These are phyloP conservation scores for Cyphomyrmex costatus DNA, from an alignment of 1,140 invertebrate genomes.

Conservation along the genomic window DNA sequence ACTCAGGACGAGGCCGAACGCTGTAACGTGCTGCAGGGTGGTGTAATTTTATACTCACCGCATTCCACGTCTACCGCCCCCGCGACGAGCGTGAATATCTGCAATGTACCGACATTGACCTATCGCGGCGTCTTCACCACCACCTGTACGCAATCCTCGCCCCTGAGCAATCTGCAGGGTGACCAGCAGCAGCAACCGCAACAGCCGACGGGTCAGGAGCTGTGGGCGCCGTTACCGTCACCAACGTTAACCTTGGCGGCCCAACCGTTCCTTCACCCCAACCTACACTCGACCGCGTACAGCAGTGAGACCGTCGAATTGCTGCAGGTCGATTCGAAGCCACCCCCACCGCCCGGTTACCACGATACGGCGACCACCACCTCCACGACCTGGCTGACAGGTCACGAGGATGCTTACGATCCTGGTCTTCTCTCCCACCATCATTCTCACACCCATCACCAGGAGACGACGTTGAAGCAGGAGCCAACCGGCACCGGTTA, in stretches of 20 bases:
- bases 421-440: conserved; percentile 83
- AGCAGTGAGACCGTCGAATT: conserved; percentile 84
- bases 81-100: conserved; percentile 88
- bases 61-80: conserved; percentile 78
- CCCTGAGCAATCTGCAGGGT: conserved; percentile 84
- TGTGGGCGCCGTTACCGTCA: conserved; percentile 86
- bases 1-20: conserved; percentile 83
- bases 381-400: conserved; percentile 83
- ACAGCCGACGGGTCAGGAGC: conserved; percentile 80
- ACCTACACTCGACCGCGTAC: conserved; percentile 80
- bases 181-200: conserved; percentile 80
- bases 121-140: conserved; percentile 91
- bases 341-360: conserved; percentile 82
- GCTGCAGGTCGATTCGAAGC: conserved; percentile 84
- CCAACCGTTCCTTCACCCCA: conserved; percentile 83
- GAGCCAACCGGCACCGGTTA: conserved; percentile 81
- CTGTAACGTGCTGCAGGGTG: conserved; percentile 83
- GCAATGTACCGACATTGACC: conserved; percentile 85
- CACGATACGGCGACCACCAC: conserved; percentile 82
- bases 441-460: conserved; percentile 81
- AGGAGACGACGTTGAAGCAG: conserved; percentile 82
- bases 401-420: conserved; percentile 92
- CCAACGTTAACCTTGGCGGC: conserved; percentile 83
- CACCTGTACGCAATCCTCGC: conserved; percentile 88
- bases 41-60: conserved; percentile 84